Conservation (phyloP, 2,113 vertebrate species). For the Corythornis madagascariensis region DNA sequence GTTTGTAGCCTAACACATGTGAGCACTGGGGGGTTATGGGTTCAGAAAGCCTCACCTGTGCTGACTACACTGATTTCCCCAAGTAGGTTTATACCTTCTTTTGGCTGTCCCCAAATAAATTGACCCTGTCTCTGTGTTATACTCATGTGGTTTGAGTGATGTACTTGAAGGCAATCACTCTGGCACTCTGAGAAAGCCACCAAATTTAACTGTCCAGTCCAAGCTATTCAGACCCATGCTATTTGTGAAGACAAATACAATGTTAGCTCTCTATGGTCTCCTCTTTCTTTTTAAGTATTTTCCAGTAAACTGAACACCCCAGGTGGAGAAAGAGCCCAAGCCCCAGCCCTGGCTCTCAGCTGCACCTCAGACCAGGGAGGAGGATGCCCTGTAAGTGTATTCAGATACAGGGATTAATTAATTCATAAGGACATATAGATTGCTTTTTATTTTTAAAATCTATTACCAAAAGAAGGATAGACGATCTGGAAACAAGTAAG, state of each 20-base stretch:
- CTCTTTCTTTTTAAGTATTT: neutral
- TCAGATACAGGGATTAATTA: neutral
- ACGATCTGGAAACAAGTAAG: neutral
- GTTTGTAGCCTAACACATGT: rapidly evolving
- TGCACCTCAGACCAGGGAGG: neutral
- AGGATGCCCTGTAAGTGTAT: neutral
- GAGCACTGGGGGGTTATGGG: neutral
- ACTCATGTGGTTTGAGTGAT: rapidly evolving
- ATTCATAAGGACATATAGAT: neutral
- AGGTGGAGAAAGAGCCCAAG: neutral
- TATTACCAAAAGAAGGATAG: neutral
- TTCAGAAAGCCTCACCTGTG: neutral
- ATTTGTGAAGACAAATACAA: neutral
- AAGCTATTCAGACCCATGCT: rapidly evolving
- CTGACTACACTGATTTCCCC: neutral
- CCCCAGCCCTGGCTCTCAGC: neutral
- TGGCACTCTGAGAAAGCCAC: neutral
- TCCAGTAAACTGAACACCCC: neutral
- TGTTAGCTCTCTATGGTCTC: neutral
- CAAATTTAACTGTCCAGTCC: neutral
- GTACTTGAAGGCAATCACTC: neutral
- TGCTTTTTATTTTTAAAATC: neutral
- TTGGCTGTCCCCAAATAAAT: neutral
- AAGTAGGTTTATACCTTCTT: neutral
- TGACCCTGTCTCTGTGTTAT: rapidly evolving